Percentiles rank a stretch among this genome's conserved stretches.
Evolutionary conservation across 2,113 vertebrate species (phyloP).

Genomic region (Rhodinocichla rosea): DNA sequence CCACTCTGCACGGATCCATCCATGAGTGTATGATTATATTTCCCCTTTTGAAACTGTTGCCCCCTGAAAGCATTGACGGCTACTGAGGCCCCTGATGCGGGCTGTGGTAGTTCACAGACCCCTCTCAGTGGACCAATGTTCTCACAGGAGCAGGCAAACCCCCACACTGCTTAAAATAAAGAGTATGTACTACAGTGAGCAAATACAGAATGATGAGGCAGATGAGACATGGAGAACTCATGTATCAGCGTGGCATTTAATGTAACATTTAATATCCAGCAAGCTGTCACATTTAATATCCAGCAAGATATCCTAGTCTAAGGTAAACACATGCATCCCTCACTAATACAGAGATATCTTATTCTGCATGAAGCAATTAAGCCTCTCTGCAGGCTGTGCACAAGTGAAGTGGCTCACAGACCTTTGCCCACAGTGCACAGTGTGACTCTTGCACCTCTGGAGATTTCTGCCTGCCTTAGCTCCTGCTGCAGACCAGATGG

Average conservation of each 20-base stretch:
- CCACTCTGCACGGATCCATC: not conserved
- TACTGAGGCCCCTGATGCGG: rapidly evolving
- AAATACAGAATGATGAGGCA: not conserved
- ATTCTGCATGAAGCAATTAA: not conserved
- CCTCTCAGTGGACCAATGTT: not conserved
- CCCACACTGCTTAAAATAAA: not conserved
- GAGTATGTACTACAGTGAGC: not conserved
- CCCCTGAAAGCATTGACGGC: not conserved
- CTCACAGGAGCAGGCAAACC: not conserved
- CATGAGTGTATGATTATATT: not conserved
- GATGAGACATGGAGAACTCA: not conserved
- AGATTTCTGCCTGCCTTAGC: not conserved
- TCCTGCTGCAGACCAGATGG: rapidly evolving
- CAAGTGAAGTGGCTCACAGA: not conserved
- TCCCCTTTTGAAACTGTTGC: not conserved
- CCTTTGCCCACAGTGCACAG: not conserved
- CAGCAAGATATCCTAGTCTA: not conserved
- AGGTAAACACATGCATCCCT: not conserved
- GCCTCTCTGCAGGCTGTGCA: not conserved
- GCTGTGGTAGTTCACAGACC: not conserved
- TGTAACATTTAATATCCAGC: not conserved
- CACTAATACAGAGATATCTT: not conserved
- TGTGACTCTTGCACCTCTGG: not conserved
- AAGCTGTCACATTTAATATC: not conserved
- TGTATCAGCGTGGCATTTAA: not conserved